Conservation (phyloP, 2,797 vertebrate species). For the Ctenopoma kingsleyae region DNA sequence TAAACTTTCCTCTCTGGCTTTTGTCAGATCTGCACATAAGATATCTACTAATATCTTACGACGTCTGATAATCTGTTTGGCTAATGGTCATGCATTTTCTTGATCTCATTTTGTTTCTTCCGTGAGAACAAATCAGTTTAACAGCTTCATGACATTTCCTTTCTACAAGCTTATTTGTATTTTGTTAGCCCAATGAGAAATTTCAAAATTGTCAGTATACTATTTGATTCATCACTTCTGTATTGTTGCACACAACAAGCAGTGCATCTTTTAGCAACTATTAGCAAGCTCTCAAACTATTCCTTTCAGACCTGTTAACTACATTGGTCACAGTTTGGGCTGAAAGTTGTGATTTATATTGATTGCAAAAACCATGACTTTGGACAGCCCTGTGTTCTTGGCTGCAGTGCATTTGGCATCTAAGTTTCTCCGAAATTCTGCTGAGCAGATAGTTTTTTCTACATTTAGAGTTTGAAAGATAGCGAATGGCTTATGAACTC, state of each 20-base stretch:
- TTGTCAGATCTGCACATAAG: neutral
- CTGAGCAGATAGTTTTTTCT: constrained; percentile 47
- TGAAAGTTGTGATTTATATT: constrained; percentile 50
- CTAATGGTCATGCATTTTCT: neutral
- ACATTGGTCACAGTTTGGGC: neutral
- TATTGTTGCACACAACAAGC: neutral
- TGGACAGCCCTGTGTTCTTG: constrained; percentile 39
- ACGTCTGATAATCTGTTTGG: neutral
- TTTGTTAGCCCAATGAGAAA: neutral
- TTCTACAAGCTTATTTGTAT: neutral
- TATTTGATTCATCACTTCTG: neutral
- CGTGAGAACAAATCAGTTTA: neutral
- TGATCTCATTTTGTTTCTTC: neutral
- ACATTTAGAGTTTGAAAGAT: constrained; percentile 34
- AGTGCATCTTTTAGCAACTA: neutral
- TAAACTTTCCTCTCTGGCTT: neutral
- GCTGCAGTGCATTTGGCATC: constrained; percentile 47
- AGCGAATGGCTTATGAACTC: constrained; percentile 25
- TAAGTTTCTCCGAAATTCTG: constrained; percentile 38
- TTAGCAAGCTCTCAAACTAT: neutral
- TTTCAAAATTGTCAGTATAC: neutral
- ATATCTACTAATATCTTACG: neutral
- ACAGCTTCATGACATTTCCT: neutral
- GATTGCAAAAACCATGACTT: constrained; percentile 50
- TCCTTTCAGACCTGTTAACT: neutral